Evolutionary conservation across 2,113 vertebrate genomes (phyloP).

Genomic region (Odontesthes bonariensis): DNA sequence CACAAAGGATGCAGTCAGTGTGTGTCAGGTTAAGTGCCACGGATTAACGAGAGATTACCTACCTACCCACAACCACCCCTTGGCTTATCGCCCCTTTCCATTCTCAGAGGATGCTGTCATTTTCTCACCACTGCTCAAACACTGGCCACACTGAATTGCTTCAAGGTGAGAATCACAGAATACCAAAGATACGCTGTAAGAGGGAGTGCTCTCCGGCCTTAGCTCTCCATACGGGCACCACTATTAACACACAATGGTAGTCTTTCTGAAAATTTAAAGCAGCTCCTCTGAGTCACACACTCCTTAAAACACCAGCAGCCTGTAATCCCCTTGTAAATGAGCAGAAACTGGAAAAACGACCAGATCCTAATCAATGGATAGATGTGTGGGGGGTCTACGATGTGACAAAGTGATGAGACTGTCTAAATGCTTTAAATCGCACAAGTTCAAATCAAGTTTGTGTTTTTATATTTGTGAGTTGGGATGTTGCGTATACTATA

Average conservation of each 20-base stretch:
- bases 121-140: slow-evolving; percentile 67
- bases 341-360: slow-evolving; percentile 19
- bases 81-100: slow-evolving; percentile 28
- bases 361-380: slow-evolving; percentile 7
- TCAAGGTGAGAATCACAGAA: slow-evolving; percentile 50
- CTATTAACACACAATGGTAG: slow-evolving; percentile 28
- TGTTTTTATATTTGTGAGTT: background rate
- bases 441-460: background rate
- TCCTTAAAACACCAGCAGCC: slow-evolving; percentile 31
- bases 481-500: background rate
- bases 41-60: slow-evolving; percentile 75
- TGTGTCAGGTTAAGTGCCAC: slow-evolving; percentile 57
- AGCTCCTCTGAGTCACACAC: slow-evolving; percentile 30
- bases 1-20: slow-evolving; percentile 76
- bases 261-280: slow-evolving; percentile 37
- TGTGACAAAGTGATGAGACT: background rate
- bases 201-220: slow-evolving; percentile 26
- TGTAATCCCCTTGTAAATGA: slow-evolving; percentile 48
- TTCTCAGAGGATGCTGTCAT: slow-evolving; percentile 67
- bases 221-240: slow-evolving; percentile 24
- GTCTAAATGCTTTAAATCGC: background rate
- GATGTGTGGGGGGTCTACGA: background rate
- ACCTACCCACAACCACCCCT: slow-evolving; percentile 15
- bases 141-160: slow-evolving; percentile 46
- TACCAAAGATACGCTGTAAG: slow-evolving; percentile 52